Conservation (phyloP, 2,797 vertebrate genomes). For the Trichosurus vulpecula region DNA sequence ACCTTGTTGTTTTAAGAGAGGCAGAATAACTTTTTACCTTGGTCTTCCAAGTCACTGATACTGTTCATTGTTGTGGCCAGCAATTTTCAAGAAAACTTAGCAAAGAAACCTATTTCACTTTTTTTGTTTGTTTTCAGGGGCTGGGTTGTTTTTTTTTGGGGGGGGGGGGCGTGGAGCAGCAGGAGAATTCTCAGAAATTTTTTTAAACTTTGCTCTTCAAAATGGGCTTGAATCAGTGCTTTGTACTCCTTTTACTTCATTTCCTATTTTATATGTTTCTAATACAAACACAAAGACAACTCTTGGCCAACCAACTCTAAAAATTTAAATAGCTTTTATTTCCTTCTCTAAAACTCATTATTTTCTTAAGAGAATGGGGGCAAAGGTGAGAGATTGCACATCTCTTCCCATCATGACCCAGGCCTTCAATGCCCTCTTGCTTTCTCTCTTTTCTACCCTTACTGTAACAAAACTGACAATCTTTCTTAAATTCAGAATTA, state of each 20-base stretch:
- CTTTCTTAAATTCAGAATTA: constrained; percentile 53
- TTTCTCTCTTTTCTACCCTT: constrained; percentile 15
- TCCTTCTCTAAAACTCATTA: neutral
- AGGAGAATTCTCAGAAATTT: neutral
- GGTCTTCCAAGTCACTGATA: constrained; percentile 47
- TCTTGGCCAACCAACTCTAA: constrained; percentile 18
- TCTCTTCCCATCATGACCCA: constrained; percentile 35
- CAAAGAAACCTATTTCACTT: constrained; percentile 19
- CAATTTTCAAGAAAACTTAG: constrained; percentile 16
- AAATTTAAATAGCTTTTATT: neutral
- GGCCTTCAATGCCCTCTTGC: neutral
- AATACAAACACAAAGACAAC: neutral
- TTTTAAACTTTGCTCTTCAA: neutral
- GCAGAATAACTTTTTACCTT: constrained; percentile 48
- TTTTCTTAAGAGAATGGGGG: constrained; percentile 33
- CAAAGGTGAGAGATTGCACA: constrained; percentile 27
- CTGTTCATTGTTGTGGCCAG: neutral
- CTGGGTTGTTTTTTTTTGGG: neutral
- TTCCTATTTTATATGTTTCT: neutral
- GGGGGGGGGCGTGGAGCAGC: neutral
- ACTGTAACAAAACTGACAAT: constrained; percentile 11
- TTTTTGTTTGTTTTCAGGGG: neutral
- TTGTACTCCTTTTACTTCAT: constrained; percentile 23
- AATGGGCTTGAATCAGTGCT: constrained; percentile 4
- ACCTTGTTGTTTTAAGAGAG: constrained; percentile 67